These are phyloP conservation scores for Pissodes strobi DNA, from an alignment of 1,140 invertebrate species.

Conservation along the genomic window DNA sequence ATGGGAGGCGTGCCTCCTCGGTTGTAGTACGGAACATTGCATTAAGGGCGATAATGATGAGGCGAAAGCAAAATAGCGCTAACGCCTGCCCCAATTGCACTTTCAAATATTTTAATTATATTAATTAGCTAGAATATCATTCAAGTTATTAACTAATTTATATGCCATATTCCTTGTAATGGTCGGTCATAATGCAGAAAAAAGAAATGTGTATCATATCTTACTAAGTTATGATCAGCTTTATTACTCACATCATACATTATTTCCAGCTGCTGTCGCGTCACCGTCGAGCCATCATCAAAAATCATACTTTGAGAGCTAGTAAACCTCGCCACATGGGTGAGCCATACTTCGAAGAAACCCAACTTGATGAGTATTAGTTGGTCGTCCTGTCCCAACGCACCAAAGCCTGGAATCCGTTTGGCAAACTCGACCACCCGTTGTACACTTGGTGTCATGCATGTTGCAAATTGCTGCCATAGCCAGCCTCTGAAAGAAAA, in stretches of 20 bases:
- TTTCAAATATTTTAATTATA: too few relatives aligned
- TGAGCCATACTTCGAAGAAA: conserved; percentile 96
- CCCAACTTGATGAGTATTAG: conserved; percentile 93
- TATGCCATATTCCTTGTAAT: too few relatives aligned
- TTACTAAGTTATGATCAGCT: too few relatives aligned
- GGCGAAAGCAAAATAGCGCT: too few relatives aligned
- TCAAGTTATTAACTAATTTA: too few relatives aligned
- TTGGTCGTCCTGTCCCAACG: conserved; percentile 89
- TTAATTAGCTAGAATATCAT: too few relatives aligned
- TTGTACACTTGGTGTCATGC: conserved; percentile 84
- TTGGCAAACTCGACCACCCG: conserved; percentile 94
- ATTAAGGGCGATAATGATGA: too few relatives aligned
- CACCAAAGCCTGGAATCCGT: conserved; percentile 85
- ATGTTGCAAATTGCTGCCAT: conserved; percentile 78
- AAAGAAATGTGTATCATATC: too few relatives aligned
- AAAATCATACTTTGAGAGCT: conserved; percentile 83
- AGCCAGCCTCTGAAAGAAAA: conserved; percentile 61
- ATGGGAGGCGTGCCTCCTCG: too few relatives aligned
- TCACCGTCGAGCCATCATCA: conserved; percentile 87
- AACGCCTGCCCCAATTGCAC: too few relatives aligned
- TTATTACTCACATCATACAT: conserved; percentile 89
- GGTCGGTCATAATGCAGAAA: too few relatives aligned
- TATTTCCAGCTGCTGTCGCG: conserved; percentile 82
- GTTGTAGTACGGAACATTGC: too few relatives aligned
- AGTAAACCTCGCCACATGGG: conserved; percentile 83